Evolutionary conservation across 2,888 invertebrate genomes (phyloP).

Genomic region (Pandemis cinnamomeana): DNA sequence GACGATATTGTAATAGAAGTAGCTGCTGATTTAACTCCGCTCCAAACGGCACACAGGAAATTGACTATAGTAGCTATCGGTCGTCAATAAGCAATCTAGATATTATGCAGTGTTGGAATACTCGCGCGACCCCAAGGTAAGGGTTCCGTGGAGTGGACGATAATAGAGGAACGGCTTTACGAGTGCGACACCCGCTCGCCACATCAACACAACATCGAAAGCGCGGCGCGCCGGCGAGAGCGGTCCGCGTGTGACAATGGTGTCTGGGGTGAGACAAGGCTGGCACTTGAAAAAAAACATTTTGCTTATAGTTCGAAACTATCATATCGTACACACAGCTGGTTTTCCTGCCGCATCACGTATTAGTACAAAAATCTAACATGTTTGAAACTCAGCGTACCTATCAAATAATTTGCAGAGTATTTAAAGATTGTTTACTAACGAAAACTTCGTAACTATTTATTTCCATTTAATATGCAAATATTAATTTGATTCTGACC

Average conservation of each 20-base stretch:
- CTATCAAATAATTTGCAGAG: too few relatives aligned
- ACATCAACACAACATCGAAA: conserved; percentile 72
- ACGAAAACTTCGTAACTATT: too few relatives aligned
- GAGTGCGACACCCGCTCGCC: conserved; percentile 75
- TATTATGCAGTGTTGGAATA: conserved; percentile 52
- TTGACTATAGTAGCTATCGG: conserved; percentile 15
- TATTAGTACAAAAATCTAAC: too few relatives aligned
- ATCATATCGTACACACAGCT: too few relatives aligned
- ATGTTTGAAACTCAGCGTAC: too few relatives aligned
- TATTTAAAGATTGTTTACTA: too few relatives aligned
- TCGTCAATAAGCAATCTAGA: conserved; percentile 42
- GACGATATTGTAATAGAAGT: neutral
- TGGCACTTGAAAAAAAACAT: neutral
- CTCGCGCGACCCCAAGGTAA: conserved; percentile 62
- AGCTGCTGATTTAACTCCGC: neutral
- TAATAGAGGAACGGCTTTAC: conserved; percentile 79
- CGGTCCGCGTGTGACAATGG: conserved; percentile 46
- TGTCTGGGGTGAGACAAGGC: neutral
- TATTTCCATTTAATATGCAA: too few relatives aligned
- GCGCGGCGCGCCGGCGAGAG: conserved; percentile 46
- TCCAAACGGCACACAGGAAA: neutral
- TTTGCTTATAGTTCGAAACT: neutral
- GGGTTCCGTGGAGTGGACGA: conserved; percentile 64
- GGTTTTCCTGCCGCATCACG: too few relatives aligned
- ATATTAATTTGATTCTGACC: too few relatives aligned